Base-by-base conservation (phyloP, 2,888 invertebrate species). In the Perdita meconis region DNA sequence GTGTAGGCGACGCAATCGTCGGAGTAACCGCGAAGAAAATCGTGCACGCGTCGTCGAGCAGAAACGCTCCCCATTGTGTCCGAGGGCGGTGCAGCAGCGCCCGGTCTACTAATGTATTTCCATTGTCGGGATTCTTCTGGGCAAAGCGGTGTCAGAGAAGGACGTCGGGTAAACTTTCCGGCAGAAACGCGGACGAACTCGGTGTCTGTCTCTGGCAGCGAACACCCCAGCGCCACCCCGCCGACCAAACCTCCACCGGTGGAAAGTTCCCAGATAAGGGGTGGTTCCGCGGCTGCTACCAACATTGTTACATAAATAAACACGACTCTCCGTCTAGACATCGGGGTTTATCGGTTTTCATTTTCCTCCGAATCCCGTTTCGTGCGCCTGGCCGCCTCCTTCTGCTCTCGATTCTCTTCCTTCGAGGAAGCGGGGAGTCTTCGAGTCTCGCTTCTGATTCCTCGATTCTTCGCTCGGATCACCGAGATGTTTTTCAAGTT, bases 241-340 rank as follows among this genome's bases (percentile, higher is more conserved):
- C 55, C 42, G 12, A 19, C 26, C 22, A 19, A 38, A 55, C 40
- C 38, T 59, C 26, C 66, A 16, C 38, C 16, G 64, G 50, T 65
- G 72, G 57, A 82, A 83, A 80, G 80, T 80, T 83, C 64, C n/a
- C 69, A 59, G 78, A 82, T 82, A 82, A 66, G 73, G 19, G 59
- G 56, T 44, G 56, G 61, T 60, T 57, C 47, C 68, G 64, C 66
- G 67, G 50, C 53, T 50, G 57, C 61, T 42, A 67, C 56, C 59
- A 55, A 84, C 80, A 82, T 82, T 83, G 83, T 81, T 80, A 80
- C 81, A 78, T 81, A 83, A 84, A 86, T 82, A 86, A 87, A 87
- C 84, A 77, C 69, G 70, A 73, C 68, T 59, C 67, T 60, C 47
- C 76, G 81, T 86, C 86, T 86, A 84, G 85, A 86, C 85, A 78